Percentiles rank a stretch among this genome's conserved stretches.
Evolutionary conservation across 1,140 invertebrate genomes (phyloP).

Genomic region (Drosophila navojoa): DNA sequence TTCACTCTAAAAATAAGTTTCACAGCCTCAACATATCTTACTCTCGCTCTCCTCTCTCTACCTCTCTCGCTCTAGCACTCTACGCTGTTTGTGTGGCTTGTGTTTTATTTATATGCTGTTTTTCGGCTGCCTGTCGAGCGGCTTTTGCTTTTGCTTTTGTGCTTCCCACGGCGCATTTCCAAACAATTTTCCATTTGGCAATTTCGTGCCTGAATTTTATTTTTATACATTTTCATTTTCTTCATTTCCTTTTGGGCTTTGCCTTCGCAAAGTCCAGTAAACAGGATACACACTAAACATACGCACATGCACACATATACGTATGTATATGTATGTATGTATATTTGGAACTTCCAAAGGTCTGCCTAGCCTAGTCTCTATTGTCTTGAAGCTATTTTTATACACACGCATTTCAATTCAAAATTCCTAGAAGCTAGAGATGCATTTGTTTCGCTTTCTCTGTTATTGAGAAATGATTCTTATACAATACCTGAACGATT

Average conservation of each 20-base stretch:
- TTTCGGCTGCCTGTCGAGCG: constrained; percentile 38
- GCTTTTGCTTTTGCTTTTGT: constrained; percentile 55
- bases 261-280: constrained; percentile 70
- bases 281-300: constrained; percentile 32
- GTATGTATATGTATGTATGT: too few species aligned
- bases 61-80: neutral
- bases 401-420: constrained; percentile 13
- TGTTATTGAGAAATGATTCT: constrained; percentile 10
- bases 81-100: constrained; percentile 18
- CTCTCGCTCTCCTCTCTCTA: constrained; percentile 6
- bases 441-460: constrained; percentile 10
- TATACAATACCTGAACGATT: neutral
- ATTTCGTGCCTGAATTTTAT: constrained; percentile 40
- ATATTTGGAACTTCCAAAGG: constrained; percentile 53
- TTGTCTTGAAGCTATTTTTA: constrained; percentile 64
- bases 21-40: constrained; percentile 27
- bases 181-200: constrained; percentile 47
- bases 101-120: constrained; percentile 46
- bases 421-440: constrained; percentile 57
- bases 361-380: constrained; percentile 5
- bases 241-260: constrained; percentile 71
- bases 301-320: constrained; percentile 7
- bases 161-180: constrained; percentile 74
- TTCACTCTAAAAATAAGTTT: constrained; percentile 78
- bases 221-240: constrained; percentile 47